Evolutionary conservation across 1,140 invertebrate genomes (phyloP), one percentile per base, ranked within the genome.

Genomic region (Thrips palmi): DNA sequence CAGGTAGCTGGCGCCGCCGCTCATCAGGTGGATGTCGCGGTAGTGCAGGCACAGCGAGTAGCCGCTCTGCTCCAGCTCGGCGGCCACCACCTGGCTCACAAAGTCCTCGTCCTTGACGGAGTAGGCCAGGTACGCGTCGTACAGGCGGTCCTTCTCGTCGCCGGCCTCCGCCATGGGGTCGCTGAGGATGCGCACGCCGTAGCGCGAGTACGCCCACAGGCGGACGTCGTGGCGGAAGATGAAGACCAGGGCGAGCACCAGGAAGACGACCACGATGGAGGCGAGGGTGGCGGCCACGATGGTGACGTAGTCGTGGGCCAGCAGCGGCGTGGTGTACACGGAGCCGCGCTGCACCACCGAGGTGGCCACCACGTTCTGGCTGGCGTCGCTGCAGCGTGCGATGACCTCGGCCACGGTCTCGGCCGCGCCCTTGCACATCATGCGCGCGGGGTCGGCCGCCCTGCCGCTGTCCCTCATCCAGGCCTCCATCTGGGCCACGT

Each of bases 71-170:
- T 91, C 84, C 38, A 92, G 57, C 48, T 81, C 77, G 0, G 78
- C 67, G 14, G 78, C 75, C 22, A 89, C 65, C 41, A 74, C 73
- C 48, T 81, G 66, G 11, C 73, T 65, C 3, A 85, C 74, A 47
- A 86, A 80, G 44, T 78, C 70, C 33, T 81, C 74, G 58, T 89
- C 84, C 54, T 82, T 74, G 46, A 77, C 73, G 57, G 79, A 82
- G 61, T 87, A 87, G 41, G 85, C 74, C 51, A 89, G 65, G 56
- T 86, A 89, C 29, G 81, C 84, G 51, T 89, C 85, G 55, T 82
- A 86, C 22, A 83, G 62, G 39, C 77, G 70, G 51, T 80, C 77
- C 22, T 69, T 64, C 50, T 78, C 74, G 32, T 66, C 61, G 38
- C 72, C 67, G 27, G 60, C 58, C 18, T 60, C 60, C 35, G 61